A percentile compares a stretch with the other conserved stretches of the same genome.
These are phyloP conservation scores for Andricus grossulariae DNA, from an alignment of 1,140 invertebrate species.

Conservation along the genomic window DNA sequence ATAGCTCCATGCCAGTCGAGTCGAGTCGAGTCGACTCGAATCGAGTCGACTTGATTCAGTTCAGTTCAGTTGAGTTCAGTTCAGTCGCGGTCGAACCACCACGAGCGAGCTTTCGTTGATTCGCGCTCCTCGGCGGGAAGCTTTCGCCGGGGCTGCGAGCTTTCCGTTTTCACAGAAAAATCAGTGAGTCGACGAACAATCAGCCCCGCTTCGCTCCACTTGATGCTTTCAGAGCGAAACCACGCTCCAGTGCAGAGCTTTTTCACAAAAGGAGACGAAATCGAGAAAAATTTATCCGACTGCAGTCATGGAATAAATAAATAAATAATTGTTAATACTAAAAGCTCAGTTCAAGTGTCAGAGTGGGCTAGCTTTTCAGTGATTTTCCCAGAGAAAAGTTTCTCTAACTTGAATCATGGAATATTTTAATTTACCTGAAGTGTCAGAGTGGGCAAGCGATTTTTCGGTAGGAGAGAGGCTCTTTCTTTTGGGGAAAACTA, in stretches of 20 bases:
- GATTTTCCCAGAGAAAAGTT: no score
- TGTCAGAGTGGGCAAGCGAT: no score
- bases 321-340: no score
- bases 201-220: not conserved
- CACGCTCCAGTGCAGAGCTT: not conserved
- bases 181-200: conserved; percentile 16
- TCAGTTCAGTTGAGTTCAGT: conserved; percentile 64
- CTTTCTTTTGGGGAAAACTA: no score
- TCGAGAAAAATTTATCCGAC: no score
- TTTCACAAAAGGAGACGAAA: conserved; percentile 21
- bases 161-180: conserved; percentile 19
- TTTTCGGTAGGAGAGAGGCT: no score
- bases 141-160: conserved; percentile 37
- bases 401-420: no score
- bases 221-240: conserved; percentile 1
- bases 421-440: no score
- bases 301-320: no score
- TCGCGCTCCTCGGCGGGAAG: conserved; percentile 38
- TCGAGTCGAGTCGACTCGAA: conserved; percentile 39
- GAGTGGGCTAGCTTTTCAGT: no score
- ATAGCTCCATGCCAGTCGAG: conserved; percentile 35
- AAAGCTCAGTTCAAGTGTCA: no score
- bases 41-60: conserved; percentile 41
- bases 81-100: conserved; percentile 72
- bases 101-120: conserved; percentile 59